phyloP scores from a whole-genome alignment of 2,888 invertebrate genomes.

The Gastrophysa polygoni region DNA sequence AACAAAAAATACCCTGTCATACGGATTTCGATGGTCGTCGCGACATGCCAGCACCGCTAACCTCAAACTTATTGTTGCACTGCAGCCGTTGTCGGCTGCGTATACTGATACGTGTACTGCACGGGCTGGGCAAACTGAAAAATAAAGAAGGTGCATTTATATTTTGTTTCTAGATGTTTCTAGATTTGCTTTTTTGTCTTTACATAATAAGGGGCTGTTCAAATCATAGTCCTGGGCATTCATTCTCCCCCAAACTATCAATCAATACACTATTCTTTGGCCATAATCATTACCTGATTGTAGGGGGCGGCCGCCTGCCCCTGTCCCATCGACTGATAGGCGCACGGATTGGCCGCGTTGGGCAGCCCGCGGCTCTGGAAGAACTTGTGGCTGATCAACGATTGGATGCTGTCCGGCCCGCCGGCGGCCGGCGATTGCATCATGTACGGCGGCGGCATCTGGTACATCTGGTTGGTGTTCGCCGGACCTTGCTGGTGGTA shows the following conservation, averaged over 20 bases:
- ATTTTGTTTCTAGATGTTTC: too few relatives aligned
- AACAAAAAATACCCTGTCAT: conserved; percentile 14
- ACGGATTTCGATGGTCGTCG: conserved; percentile 2
- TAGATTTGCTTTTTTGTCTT: too few relatives aligned
- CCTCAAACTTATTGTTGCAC: conserved; percentile 72
- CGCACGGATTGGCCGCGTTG: conserved; percentile 63
- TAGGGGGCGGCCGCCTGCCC: conserved; percentile 54
- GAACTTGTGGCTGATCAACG: conserved; percentile 72
- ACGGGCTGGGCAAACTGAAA: conserved; percentile 67
- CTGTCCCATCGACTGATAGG: conserved; percentile 67
- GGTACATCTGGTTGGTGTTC: conserved; percentile 52
- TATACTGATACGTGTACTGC: conserved; percentile 68
- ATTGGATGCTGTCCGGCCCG: conserved; percentile 60
- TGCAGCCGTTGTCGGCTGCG: conserved; percentile 67
- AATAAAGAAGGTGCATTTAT: too few relatives aligned
- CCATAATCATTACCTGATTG: conserved; percentile 59
- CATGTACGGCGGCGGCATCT: conserved; percentile 55
- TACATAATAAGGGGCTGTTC: too few relatives aligned
- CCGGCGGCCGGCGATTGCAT: conserved; percentile 53
- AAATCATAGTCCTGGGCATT: too few relatives aligned
- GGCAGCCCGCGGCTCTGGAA: conserved; percentile 69
- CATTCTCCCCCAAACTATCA: too few relatives aligned
- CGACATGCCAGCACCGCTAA: conserved; percentile 13
- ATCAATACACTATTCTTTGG: background rate
- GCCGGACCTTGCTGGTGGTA: conserved; percentile 48